A percentile compares a stretch with the other conserved stretches of the same genome.
Conservation (phyloP, 2,888 invertebrate species). For the Folsomia manolachei region DNA sequence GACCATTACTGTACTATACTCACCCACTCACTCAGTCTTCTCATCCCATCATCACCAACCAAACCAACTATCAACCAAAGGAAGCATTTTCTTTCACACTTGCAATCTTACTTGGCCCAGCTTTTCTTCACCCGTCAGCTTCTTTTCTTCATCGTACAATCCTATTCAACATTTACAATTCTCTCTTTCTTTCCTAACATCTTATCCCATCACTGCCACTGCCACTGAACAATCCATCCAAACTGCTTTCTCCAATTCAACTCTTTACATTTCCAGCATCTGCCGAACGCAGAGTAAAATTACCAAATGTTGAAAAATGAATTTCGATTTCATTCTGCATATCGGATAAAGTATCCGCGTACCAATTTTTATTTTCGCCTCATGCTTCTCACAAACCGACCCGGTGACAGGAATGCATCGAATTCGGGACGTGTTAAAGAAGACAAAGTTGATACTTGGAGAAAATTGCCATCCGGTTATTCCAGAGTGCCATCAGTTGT, state of each 20-base stretch:
- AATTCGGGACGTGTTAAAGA: neutral
- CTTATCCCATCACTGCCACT: neutral
- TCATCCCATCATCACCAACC: slow-evolving; percentile 19
- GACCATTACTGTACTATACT: neutral
- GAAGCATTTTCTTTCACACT: neutral
- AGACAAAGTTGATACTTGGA: neutral
- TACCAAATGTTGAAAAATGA: neutral
- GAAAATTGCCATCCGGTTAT: neutral
- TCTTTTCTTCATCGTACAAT: neutral
- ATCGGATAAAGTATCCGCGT: neutral
- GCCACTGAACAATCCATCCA: too few relatives aligned
- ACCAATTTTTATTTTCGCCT: neutral
- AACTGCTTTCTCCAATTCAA: too few relatives aligned
- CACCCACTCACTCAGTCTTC: slow-evolving; percentile 12
- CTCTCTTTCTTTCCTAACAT: neutral
- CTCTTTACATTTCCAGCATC: too few relatives aligned
- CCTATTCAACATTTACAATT: neutral
- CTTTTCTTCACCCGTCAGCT: neutral
- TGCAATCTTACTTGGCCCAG: neutral
- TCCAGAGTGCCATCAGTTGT: neutral
- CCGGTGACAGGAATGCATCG: neutral
- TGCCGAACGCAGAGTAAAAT: too few relatives aligned
- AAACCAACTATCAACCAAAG: slow-evolving; percentile 18
- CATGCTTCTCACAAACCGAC: neutral
- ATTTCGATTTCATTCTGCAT: neutral